A percentile compares a stretch with the other conserved stretches of the same genome.
Evolutionary conservation across 2,113 vertebrate species (phyloP).

Genomic region (Cynocephalus volans): DNA sequence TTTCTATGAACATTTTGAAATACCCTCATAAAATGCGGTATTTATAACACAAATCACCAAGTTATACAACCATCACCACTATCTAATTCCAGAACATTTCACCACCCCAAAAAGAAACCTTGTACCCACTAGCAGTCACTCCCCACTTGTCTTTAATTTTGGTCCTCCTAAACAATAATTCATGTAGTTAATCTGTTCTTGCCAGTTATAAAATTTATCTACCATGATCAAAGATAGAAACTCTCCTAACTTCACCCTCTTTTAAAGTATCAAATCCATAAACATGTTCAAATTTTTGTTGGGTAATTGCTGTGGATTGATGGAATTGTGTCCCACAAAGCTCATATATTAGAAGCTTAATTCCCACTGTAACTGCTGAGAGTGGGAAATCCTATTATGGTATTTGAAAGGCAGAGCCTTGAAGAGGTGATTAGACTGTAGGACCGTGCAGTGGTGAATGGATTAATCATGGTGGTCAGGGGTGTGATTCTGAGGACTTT

Average conservation of each 20-base stretch:
- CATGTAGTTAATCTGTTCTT: neutral
- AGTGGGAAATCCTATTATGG: too few relatives aligned
- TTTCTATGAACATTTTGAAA: too few relatives aligned
- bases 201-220: neutral
- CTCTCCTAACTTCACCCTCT: neutral
- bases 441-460: too few relatives aligned
- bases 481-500: too few relatives aligned
- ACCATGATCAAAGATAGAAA: neutral
- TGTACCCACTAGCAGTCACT: neutral
- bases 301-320: neutral
- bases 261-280: constrained; percentile 48
- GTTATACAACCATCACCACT: neutral
- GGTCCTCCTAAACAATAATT: neutral
- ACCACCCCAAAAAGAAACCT: neutral
- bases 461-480: too few relatives aligned
- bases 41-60: neutral
- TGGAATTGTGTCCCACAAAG: too few relatives aligned
- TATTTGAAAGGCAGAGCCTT: too few relatives aligned
- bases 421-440: too few relatives aligned
- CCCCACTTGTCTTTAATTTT: neutral
- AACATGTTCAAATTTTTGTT: constrained; percentile 27
- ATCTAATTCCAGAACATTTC: constrained; percentile 15
- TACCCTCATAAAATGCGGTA: neutral
- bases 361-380: too few relatives aligned
- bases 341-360: too few relatives aligned